These are phyloP conservation scores for Cottoperca gobio DNA, from an alignment of 2,797 vertebrate genomes.

Conservation along the genomic window DNA sequence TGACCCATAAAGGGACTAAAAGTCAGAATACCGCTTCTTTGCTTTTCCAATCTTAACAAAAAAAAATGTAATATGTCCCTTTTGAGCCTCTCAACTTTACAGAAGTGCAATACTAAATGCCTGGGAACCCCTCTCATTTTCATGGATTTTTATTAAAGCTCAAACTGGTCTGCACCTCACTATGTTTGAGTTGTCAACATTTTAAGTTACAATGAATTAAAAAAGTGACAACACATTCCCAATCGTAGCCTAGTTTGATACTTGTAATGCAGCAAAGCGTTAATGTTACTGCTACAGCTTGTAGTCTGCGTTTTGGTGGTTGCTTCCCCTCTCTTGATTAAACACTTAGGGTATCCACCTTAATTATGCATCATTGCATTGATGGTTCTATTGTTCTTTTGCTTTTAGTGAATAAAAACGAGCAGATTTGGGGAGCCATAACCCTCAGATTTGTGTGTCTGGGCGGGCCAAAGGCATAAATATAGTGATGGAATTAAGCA, in stretches of 20 bases:
- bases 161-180: background rate
- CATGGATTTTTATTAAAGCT: background rate
- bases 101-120: too few species aligned
- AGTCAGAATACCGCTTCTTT: background rate
- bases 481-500: constrained; percentile 18
- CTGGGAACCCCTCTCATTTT: too few species aligned
- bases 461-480: constrained; percentile 3
- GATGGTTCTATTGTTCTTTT: background rate
- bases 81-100: background rate
- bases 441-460: background rate
- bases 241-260: background rate
- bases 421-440: background rate
- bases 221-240: background rate
- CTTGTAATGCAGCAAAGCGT: background rate
- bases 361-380: background rate
- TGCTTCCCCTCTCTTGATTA: background rate
- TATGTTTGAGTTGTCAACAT: background rate
- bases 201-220: background rate
- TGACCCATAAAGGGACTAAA: rapidly evolving
- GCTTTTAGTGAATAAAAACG: constrained; percentile 7
- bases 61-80: too few species aligned
- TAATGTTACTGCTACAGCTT: background rate
- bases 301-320: background rate
- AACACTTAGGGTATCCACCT: background rate
- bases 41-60: background rate